Conservation (phyloP, 2,888 invertebrate genomes). For the Tachina grossa region DNA sequence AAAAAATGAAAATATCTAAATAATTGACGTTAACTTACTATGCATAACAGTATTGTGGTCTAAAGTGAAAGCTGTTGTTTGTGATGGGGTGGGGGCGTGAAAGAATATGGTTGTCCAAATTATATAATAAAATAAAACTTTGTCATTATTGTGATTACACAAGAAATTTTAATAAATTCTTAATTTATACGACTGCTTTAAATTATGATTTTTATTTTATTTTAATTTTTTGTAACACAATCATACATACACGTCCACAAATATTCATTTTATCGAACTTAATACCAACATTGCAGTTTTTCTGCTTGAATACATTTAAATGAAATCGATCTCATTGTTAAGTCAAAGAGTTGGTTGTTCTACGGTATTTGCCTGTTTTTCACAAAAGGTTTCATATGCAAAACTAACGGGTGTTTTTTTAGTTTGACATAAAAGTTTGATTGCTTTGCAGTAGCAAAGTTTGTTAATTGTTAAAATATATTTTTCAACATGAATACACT, state of each 20-base stretch:
- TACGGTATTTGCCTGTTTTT: slow-evolving; percentile 33
- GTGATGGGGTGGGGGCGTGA: neutral
- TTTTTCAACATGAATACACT: too few relatives aligned
- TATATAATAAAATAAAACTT: slow-evolving; percentile 18
- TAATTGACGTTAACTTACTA: slow-evolving; percentile 55
- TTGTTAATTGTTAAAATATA: too few relatives aligned
- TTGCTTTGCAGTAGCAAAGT: too few relatives aligned
- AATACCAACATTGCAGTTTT: slow-evolving; percentile 77
- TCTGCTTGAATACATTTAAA: slow-evolving; percentile 75
- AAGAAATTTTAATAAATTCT: slow-evolving; percentile 30
- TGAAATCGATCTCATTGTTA: slow-evolving; percentile 76
- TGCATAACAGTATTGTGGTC: neutral
- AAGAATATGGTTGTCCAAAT: slow-evolving; percentile 20
- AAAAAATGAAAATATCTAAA: slow-evolving; percentile 68
- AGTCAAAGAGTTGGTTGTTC: slow-evolving; percentile 55
- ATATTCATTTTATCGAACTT: slow-evolving; percentile 20
- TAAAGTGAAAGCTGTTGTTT: neutral
- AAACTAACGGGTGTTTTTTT: neutral
- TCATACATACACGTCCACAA: neutral
- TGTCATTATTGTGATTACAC: slow-evolving; percentile 14
- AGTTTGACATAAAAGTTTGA: too few relatives aligned
- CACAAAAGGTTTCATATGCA: slow-evolving; percentile 54
- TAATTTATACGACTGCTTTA: slow-evolving; percentile 7
- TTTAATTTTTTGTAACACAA: slow-evolving; percentile 8
- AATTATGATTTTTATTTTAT: slow-evolving; percentile 3